A percentile compares a stretch with the other conserved stretches of the same genome.
These are phyloP conservation scores for Lypha dubia DNA, from an alignment of 2,888 invertebrate genomes.

Conservation along the genomic window DNA sequence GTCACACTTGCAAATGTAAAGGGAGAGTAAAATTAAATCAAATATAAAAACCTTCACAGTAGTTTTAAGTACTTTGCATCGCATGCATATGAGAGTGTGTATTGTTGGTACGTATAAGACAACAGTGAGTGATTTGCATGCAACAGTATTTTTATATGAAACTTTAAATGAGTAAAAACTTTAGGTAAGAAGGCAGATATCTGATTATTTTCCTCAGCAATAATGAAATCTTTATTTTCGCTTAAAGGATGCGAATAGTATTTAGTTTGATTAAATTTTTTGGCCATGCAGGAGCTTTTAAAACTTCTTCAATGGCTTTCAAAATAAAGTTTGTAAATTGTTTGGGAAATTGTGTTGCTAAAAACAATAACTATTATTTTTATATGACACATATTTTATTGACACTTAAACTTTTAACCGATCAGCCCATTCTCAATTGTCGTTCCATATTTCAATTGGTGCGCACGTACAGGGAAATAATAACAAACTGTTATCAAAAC, in stretches of 20 bases:
- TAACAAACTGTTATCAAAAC: slow-evolving; percentile 32
- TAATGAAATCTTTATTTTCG: not conserved
- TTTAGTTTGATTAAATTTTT: not conserved
- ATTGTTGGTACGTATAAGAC: too few species aligned
- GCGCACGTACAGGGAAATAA: slow-evolving; percentile 38
- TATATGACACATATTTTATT: not conserved
- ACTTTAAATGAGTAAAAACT: slow-evolving; percentile 7
- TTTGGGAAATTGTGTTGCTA: not conserved
- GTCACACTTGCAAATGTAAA: slow-evolving; percentile 5
- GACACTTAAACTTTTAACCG: not conserved
- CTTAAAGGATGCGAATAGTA: not conserved
- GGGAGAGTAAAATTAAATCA: not conserved
- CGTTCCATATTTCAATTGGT: not conserved
- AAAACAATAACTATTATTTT: too few species aligned
- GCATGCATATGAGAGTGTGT: too few species aligned
- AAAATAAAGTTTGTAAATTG: not conserved
- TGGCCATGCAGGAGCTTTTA: not conserved
- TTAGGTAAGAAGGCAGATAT: not conserved
- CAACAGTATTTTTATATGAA: not conserved
- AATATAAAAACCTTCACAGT: not conserved
- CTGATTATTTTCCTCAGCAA: not conserved
- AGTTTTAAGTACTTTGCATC: too few species aligned
- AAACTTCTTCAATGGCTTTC: not conserved
- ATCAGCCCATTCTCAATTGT: not conserved
- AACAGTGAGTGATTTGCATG: too few species aligned